A percentile compares a stretch with the other conserved stretches of the same genome.
Evolutionary conservation across 2,888 invertebrate genomes (phyloP).

Genomic region (Cryptocheilus praepositus): DNA sequence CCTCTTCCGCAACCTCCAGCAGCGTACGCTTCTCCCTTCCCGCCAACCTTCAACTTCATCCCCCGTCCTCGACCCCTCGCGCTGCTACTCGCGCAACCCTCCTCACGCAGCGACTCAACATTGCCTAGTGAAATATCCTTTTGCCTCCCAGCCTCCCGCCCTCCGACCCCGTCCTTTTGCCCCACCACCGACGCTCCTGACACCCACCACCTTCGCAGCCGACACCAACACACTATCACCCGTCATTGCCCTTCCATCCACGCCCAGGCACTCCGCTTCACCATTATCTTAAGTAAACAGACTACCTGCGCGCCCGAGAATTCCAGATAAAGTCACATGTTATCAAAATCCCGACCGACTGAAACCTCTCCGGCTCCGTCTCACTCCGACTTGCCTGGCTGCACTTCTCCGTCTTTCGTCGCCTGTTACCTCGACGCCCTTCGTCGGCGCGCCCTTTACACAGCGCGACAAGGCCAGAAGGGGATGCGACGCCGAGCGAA

Average conservation of each 20-base stretch:
- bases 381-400: no score
- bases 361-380: slow-evolving; percentile 35
- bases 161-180: neutral
- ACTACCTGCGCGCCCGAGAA: slow-evolving; percentile 65
- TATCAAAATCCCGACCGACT: slow-evolving; percentile 66
- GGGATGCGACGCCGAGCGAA: no score
- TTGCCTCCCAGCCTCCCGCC: slow-evolving; percentile 25
- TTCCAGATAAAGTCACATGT: slow-evolving; percentile 71
- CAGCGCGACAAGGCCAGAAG: neutral
- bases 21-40: neutral
- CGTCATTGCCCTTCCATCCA: slow-evolving; percentile 41
- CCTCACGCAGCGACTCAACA: slow-evolving; percentile 35
- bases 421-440: neutral
- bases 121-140: slow-evolving; percentile 58
- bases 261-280: slow-evolving; percentile 55
- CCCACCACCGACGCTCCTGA: no score
- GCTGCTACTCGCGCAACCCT: neutral
- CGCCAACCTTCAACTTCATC: slow-evolving; percentile 10
- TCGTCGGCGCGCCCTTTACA: slow-evolving; percentile 1
- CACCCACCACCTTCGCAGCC: neutral
- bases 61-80: slow-evolving; percentile 24
- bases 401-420: slow-evolving; percentile 4
- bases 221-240: slow-evolving; percentile 11
- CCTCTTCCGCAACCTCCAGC: slow-evolving; percentile 2
- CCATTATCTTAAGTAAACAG: slow-evolving; percentile 73